phyloP scores from a whole-genome alignment of 2,888 invertebrate species.

The Cosmia trapezina region DNA sequence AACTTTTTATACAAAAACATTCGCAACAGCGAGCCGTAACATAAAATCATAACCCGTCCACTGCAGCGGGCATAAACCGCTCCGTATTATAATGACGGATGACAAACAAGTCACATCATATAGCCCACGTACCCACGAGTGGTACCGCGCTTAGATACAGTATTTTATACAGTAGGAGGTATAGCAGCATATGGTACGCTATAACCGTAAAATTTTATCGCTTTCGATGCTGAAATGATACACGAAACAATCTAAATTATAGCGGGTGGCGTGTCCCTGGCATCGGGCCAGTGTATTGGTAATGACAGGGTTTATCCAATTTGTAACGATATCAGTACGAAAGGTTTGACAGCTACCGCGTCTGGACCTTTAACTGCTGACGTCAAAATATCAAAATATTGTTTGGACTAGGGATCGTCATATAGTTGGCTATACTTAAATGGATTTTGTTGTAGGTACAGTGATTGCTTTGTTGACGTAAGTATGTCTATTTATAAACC shows the following conservation, averaged over 20 bases:
- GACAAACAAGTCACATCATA: slow-evolving; percentile 56
- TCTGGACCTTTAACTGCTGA: slow-evolving; percentile 62
- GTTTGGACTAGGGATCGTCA: slow-evolving; percentile 20
- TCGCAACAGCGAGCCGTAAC: slow-evolving; percentile 50
- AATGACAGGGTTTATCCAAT: slow-evolving; percentile 85
- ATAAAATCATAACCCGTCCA: slow-evolving; percentile 55
- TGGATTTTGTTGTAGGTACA: neutral
- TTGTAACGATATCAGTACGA: slow-evolving; percentile 80
- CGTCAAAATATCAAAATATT: slow-evolving; percentile 52
- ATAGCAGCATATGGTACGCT: slow-evolving; percentile 82
- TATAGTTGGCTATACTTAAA: neutral
- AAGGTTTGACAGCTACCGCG: slow-evolving; percentile 67
- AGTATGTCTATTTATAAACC: neutral
- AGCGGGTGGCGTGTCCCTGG: slow-evolving; percentile 81
- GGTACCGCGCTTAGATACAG: slow-evolving; percentile 76
- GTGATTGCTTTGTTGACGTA: neutral
- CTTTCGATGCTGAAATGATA: slow-evolving; percentile 89
- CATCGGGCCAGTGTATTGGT: slow-evolving; percentile 82
- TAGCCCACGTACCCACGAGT: slow-evolving; percentile 42
- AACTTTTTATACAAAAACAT: slow-evolving; percentile 58
- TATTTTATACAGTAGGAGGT: slow-evolving; percentile 71
- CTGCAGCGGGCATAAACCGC: slow-evolving; percentile 43
- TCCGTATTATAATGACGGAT: slow-evolving; percentile 57
- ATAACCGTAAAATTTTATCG: slow-evolving; percentile 90
- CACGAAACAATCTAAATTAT: slow-evolving; percentile 90